Conservation (phyloP, 1,140 invertebrate genomes). For the Drosophila miranda region DNA sequence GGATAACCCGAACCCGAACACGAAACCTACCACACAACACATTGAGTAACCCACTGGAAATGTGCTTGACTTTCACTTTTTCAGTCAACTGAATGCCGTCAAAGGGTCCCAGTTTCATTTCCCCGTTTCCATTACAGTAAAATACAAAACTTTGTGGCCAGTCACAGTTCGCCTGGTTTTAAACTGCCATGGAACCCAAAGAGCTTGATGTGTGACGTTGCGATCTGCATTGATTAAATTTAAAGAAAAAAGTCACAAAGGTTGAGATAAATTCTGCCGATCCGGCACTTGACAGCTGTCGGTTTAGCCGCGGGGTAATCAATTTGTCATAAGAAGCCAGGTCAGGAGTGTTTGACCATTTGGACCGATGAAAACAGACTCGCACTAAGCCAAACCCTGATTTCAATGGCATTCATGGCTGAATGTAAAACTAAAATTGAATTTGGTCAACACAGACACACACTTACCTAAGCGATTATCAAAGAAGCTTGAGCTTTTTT, state of each 20-base stretch:
- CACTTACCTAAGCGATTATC: conserved; percentile 28
- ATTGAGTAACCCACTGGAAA: conserved; percentile 8
- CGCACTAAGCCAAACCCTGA: neutral
- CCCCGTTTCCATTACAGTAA: neutral
- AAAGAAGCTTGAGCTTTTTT: too few species aligned
- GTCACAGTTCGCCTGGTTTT: too few species aligned
- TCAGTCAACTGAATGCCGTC: conserved; percentile 16
- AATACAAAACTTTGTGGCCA: neutral
- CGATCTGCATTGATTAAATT: too few species aligned
- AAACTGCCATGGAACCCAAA: too few species aligned
- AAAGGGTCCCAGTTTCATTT: conserved; percentile 31
- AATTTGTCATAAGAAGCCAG: too few species aligned
- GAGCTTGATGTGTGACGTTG: too few species aligned
- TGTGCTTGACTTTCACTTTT: conserved; percentile 40
- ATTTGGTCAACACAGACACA: conserved; percentile 57
- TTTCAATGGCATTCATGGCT: neutral
- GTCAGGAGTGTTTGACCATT: too few species aligned
- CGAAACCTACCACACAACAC: conserved; percentile 13
- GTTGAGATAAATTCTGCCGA: too few species aligned
- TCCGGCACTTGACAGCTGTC: too few species aligned
- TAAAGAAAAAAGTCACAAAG: too few species aligned
- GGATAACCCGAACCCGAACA: conserved; percentile 1
- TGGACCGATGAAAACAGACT: too few species aligned
- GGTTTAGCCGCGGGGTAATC: too few species aligned
- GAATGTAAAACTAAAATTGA: conserved; percentile 25